Percentiles rank a stretch among this genome's conserved stretches.
These are phyloP conservation scores for Centropristis striata DNA, from an alignment of 2,113 vertebrate species.

Conservation along the genomic window DNA sequence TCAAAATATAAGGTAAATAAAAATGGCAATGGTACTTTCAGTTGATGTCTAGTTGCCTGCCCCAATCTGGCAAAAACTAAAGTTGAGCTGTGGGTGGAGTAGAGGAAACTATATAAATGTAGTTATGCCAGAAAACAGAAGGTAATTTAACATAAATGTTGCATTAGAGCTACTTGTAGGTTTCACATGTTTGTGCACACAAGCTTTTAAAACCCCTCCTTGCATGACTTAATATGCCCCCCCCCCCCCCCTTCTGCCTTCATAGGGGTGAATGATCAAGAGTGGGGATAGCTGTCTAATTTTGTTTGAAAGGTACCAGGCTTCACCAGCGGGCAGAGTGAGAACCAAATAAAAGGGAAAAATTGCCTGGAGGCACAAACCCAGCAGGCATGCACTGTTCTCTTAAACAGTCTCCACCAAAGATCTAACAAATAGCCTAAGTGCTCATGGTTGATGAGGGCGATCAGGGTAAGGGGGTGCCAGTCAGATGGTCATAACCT, in stretches of 20 bases:
- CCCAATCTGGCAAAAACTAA: no score
- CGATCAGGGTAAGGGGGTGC: constrained; percentile 64
- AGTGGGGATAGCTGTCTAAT: constrained; percentile 84
- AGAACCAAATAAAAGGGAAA: constrained; percentile 81
- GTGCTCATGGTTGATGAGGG: constrained; percentile 70
- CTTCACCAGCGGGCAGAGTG: constrained; percentile 82
- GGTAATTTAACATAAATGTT: constrained; percentile 82
- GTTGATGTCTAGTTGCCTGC: no score
- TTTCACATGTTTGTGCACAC: constrained; percentile 15
- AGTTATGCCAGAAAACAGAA: constrained; percentile 83
- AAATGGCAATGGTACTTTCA: no score
- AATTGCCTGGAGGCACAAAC: constrained; percentile 85
- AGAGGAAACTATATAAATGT: constrained; percentile 70
- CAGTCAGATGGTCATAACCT: constrained; percentile 58
- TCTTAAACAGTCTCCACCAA: constrained; percentile 82
- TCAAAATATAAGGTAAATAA: no score
- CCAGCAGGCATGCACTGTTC: constrained; percentile 85
- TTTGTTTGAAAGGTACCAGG: constrained; percentile 88
- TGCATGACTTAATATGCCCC: constrained; percentile 67
- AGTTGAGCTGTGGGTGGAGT: constrained; percentile 58
- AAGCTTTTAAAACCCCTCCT: constrained; percentile 41
- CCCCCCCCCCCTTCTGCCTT: constrained; percentile 79
- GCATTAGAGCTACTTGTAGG: background rate
- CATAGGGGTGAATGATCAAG: constrained; percentile 84
- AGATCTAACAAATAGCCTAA: constrained; percentile 84